Evolutionary conservation across 2,113 vertebrate genomes (phyloP).

Genomic region (Melozone crissalis): DNA sequence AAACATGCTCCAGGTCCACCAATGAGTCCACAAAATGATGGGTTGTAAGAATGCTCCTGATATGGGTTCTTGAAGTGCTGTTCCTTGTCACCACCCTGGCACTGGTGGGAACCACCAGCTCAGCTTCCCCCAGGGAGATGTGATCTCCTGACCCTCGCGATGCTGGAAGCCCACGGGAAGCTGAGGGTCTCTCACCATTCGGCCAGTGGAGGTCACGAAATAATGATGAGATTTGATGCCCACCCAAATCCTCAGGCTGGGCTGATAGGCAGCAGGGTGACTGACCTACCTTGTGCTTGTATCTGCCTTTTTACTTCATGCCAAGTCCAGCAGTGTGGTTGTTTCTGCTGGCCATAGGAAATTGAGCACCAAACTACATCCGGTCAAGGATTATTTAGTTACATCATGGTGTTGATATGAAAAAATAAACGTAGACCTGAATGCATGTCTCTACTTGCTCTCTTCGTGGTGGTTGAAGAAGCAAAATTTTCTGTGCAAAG

Average conservation of each 20-base stretch:
- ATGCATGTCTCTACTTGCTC: background rate
- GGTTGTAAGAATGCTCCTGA: background rate
- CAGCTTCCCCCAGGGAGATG: background rate
- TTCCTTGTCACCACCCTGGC: background rate
- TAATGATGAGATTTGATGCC: background rate
- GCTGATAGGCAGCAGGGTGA: background rate
- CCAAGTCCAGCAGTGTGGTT: background rate
- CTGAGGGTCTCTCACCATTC: background rate
- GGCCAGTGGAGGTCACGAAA: background rate
- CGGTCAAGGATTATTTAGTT: background rate
- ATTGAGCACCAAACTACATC: background rate
- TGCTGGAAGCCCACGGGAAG: background rate
- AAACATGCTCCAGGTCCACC: background rate
- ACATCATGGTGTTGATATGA: background rate
- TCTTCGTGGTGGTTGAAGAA: background rate
- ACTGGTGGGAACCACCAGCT: background rate
- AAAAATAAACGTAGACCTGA: background rate
- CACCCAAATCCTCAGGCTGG: background rate
- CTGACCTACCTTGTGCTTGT: background rate
- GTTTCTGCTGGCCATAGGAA: background rate
- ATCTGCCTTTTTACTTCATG: background rate
- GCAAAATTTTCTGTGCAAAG: background rate
- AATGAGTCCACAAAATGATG: background rate
- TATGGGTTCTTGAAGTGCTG: background rate
- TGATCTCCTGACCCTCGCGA: background rate